Base-by-base conservation (phyloP, 2,113 vertebrate species). In the Phyllopteryx taeniolatus region DNA sequence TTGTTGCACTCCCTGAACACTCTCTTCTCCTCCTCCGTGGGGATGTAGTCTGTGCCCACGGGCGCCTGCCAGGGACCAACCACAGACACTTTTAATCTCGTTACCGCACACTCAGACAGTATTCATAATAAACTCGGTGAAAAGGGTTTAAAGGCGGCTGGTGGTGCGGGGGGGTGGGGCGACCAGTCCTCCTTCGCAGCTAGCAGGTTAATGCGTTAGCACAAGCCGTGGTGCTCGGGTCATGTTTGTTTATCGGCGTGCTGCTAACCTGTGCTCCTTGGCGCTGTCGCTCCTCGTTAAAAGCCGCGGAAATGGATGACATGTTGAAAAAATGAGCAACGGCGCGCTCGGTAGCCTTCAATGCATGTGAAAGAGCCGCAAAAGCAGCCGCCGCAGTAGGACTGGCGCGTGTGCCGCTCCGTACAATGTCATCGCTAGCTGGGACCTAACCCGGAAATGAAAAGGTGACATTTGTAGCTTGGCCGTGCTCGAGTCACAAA, bases 21-120 rank as follows among this genome's bases (percentile, higher is more conserved):
- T 71, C 82, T 88, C 83, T 63, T 92, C 90, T 99, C 96, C 14
- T 96, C 96, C 6, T 96, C 94, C 22, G 94, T 98, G 0, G 93
- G 94, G 79, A 94, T 65, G 54, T 97, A 97, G 46, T 87, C 80
- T 31, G 71, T 66, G 12, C 86, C 89, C 59, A 93, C 1, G 5
- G 84, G 84, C 33, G 76, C 79, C 95, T 95, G 56, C 53, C 49
- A 12, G n/a, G 39, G 14, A 19, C 42, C 17, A 68, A 47, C 64
- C 39, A 78, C 47, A 72, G 33, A 62, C 31, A 69, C 2, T 53
- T 69, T 43, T 47, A 60, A 22, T 7, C 1, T 60, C 10, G 39
- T 20, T 8, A 27, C 70, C 5, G 11, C 31, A 61, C 43, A 20
- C 22, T 46, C 0, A 47, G 49, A 59, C 51, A 20, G 22, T 0